These are phyloP conservation scores for Prunella fulvescens DNA, from an alignment of 2,113 vertebrate species.

Conservation along the genomic window DNA sequence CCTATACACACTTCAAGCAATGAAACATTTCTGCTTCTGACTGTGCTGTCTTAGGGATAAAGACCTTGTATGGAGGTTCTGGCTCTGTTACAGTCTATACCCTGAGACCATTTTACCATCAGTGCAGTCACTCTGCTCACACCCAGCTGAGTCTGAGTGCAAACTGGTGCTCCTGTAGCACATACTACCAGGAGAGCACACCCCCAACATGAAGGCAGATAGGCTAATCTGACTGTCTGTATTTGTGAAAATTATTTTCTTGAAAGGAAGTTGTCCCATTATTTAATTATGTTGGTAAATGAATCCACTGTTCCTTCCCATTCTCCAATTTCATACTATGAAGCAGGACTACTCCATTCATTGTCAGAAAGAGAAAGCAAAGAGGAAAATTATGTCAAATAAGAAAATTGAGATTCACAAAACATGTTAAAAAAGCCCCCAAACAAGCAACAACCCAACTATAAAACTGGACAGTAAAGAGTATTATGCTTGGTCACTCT, in stretches of 20 bases:
- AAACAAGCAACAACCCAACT: background rate
- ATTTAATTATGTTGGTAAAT: rapidly evolving
- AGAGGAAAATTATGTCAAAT: background rate
- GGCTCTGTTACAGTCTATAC: background rate
- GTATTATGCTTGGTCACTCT: background rate
- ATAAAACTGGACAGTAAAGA: background rate
- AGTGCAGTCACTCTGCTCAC: background rate
- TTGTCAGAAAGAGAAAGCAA: background rate
- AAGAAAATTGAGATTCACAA: background rate
- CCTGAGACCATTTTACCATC: background rate
- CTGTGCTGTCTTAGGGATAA: background rate
- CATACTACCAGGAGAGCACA: background rate
- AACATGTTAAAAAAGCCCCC: rapidly evolving
- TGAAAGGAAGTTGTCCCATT: background rate
- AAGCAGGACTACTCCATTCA: background rate
- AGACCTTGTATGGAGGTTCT: background rate
- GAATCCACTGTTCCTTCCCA: background rate
- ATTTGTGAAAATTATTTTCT: background rate
- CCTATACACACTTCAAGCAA: background rate
- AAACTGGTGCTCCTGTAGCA: background rate
- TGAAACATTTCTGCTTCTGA: background rate
- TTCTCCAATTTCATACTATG: background rate
- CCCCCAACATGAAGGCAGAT: rapidly evolving
- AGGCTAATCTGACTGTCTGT: background rate
- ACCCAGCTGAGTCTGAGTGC: background rate